Base-by-base conservation (phyloP, 1,140 invertebrate species). In the Proctacanthus coquilletti region DNA sequence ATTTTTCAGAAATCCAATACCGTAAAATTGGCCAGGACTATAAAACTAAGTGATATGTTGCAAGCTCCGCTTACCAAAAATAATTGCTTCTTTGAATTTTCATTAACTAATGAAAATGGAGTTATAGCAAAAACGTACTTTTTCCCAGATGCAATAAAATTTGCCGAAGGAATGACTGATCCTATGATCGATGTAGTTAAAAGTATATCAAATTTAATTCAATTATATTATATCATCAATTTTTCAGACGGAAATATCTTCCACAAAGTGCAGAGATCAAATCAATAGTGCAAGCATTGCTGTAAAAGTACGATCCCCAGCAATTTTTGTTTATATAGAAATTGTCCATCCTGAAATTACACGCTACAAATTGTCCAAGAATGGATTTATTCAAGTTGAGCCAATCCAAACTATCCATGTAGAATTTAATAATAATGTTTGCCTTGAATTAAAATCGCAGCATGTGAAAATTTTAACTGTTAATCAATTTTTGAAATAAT, bases 301-400 rank as follows among this genome's bases (percentile, higher is more conserved):
- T 21, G 51, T 63, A 11, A 39, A 36, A 2, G 39, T 60, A 1
- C 47, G 45, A 36, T 44, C 41, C n/a, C 53, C 56, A 3, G 51
- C 50, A 0, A 44, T 52, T 3, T 59, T 62, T 39, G 49, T 62
- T 4, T 61, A 54, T 32, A 37, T 64, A n/a, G 58, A 59, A 39
- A 41, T 64, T 8, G 35, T 51, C 19, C 42, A 52, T 38, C 40
- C 40, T 6, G 42, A 52, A 15, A 52, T 52, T 3, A 34, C 45
- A 10, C 42, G 36, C 5, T 56, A 61, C 38, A 42, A 34, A 27
- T 47, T 64, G 8, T 60, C 60, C 4, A 50, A 56, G 36, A 64
- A 64, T 40, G 62, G 62, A 10, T 64, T 53, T 40, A 52, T 61
- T 45, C 51, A 53, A 39, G 42, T 58, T 4, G 38, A 38, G 11